Conservation (phyloP, 2,113 vertebrate species). For the Epinephelus moara region DNA sequence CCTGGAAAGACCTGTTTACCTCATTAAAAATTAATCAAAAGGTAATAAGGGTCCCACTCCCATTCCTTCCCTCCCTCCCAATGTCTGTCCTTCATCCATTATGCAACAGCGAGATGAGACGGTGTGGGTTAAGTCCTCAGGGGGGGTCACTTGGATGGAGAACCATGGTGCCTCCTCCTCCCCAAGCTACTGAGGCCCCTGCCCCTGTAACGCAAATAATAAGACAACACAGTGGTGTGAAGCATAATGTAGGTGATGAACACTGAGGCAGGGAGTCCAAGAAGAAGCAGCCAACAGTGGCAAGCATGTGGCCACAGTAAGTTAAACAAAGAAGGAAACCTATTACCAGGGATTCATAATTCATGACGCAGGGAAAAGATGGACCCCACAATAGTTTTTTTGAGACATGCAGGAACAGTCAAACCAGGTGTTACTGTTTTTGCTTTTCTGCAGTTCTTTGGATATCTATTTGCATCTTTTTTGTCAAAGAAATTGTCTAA, state of each 20-base stretch:
- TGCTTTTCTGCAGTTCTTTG: conserved; percentile 38
- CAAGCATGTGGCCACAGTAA: conserved; percentile 44
- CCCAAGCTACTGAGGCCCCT: conserved; percentile 23
- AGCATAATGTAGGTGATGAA: conserved; percentile 55
- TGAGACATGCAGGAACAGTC: conserved; percentile 21
- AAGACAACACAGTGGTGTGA: conserved; percentile 67
- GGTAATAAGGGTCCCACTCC: conserved; percentile 78
- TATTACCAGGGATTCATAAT: conserved; percentile 79
- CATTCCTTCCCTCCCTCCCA: conserved; percentile 25
- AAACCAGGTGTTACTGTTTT: conserved; percentile 14
- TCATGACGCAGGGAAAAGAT: conserved; percentile 63
- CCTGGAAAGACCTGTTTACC: conserved; percentile 84
- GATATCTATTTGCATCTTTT: conserved; percentile 6
- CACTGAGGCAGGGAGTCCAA: conserved; percentile 25
- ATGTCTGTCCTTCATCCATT: conserved; percentile 82
- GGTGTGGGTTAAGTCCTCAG: conserved; percentile 72
- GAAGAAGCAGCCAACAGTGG: conserved; percentile 36
- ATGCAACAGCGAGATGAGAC: conserved; percentile 78
- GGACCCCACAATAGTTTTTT: conserved; percentile 28
- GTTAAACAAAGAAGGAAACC: conserved; percentile 73
- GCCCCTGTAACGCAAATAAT: conserved; percentile 56
- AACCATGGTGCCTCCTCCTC: conserved; percentile 37
- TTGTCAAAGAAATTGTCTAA: neutral
- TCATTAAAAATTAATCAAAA: conserved; percentile 87
- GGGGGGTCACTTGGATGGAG: conserved; percentile 78